Evolutionary conservation across 1,140 invertebrate species (phyloP), one percentile per base, ranked within the genome.

Genomic region (Trichogramma pretiosum): DNA sequence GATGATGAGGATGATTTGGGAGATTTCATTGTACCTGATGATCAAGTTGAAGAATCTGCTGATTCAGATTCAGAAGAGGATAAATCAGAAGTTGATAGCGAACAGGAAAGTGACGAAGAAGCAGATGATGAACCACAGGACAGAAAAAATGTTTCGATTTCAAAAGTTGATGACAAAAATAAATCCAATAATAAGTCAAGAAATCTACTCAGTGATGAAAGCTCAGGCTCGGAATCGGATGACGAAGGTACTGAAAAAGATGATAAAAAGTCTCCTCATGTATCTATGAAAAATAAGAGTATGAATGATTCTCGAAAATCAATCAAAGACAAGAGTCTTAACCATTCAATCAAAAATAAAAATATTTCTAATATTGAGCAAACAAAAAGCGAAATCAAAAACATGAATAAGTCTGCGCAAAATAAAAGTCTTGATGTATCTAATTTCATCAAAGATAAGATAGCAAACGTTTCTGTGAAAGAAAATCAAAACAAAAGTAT

Each of bases 21-120:
- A 17, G 58, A 58, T 53, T 68, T 68, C 41, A 51, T 67, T 37
- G 54, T 56, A 11, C 24, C 59, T 36, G 62, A 65, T 26, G 48
- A 59, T 17, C 54, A 59, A 21, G 34, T 46, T 14, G 54, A 54
- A 24, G 41, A 53, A 1, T 34, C 37, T 1, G 48, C 43, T 19
- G 39, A 48, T 9, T 28, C 26, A 5, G 45, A 38, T 0, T 28
- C 35, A 0, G 46, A 48, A 0, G 23, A 34, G 18, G 16, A 35
- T 11, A n/a, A n/a, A n/a, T 16, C 22, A 3, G 34, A 48, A 0
- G 46, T 32, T 5, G 39, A 56, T 36, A 36, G 50, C 18, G 19
- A 53, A 22, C 35, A 39, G 11, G 28, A 36, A 9, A 14, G 54
- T 4, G 37, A 37, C n/a, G 36, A 51, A 30, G 38, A 51, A 26